Base-by-base conservation (phyloP, 2,888 invertebrate genomes). In the Anthrax anthrax region DNA sequence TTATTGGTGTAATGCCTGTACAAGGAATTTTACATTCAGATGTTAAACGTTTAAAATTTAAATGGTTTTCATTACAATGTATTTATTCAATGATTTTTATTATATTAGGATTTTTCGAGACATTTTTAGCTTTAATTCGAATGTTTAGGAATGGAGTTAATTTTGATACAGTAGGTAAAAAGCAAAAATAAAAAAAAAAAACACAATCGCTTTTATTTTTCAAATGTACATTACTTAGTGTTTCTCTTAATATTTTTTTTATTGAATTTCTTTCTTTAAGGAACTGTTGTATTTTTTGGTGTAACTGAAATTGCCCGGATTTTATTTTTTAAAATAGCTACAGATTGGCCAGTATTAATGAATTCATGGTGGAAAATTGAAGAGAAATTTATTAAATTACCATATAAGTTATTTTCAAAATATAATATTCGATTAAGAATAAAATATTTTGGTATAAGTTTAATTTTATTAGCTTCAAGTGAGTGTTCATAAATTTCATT, bases 1-100 rank as follows among this genome's bases (percentile, higher is more conserved):
- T 63, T 34, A 75, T 76, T 39, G 71, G 68, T 44, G 57, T 76
- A 45, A 65, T 76, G 61, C 76, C 76, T 1, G 70, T 76, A 0
- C 60, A 63, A 27, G 74, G 74, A 0, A 58, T 74, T 2, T 69
- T 62, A n/a, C 59, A 62, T 4, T 56, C 64, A 3, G 65, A 70
- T 51, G 67, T 72, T 0, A 63, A 63, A 2, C 56, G 66, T 39
- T 61, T 70, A 10, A 60, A 57, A 51, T 71, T 67, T 44, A 59
- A 61, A 13, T 68, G 67, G 69, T 47, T 48, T 2, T 55, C 57
- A 46, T 32, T 58, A 42, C 60, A 64, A 27, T 60, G 63, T 6
- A 48, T 58, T 37, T 63, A 58, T 40, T 54, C 59, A 34, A 32
- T 64, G n/a, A 18, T 57, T 4, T 55, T 60, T 18, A 57, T 60